Evolutionary conservation across 2,797 vertebrate genomes (phyloP), one percentile per base, ranked within the genome.

Genomic region (Florisuga fusca): DNA sequence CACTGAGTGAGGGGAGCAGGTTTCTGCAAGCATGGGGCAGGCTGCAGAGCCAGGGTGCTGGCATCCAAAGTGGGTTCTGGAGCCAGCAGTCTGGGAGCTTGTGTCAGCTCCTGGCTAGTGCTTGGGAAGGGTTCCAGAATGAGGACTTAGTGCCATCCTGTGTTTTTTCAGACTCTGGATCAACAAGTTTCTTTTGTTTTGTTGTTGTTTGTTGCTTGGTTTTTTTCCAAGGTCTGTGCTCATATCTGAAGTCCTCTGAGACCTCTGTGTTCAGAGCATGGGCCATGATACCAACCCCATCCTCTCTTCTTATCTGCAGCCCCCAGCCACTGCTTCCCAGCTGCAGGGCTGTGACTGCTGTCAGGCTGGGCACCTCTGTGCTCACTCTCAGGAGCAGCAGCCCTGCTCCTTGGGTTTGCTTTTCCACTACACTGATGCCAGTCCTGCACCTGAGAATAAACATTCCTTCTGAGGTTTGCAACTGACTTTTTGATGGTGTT

Each of bases 11-110:
- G 67, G 57, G 71, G 90, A 96, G 87, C 96, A 95, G 95, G 82
- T 96, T 96, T 95, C 82, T 79, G 83, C 80, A 86, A 91, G 94
- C 92, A 33, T 88, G 83, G 89, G 89, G 71, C 94, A 95, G 85
- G 80, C 69, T 95, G 85, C 34, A 41, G 46, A 73, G 83, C 63
- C 71, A 59, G 73, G 25, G 88, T 91, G 82, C 85, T 96, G 94
- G 94, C 94, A 94, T 90, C 55, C 79, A 41, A 27, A 75, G 26
- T 43, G 74, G 71, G 77, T 67, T 93, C 91, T 94, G 94, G 93
- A 95, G 91, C 96, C 95, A 97, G 93, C 79, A 93, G 71, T 71
- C 85, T 82, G 78, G 84, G 91, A 93, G 63, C 73, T 62, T 50
- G 48, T 84, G 55, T 59, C 67, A 12, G 17, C 36, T 91, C 48